These are phyloP conservation scores for Reticulitermes lucifugus DNA, from an alignment of 2,888 invertebrate genomes.

Conservation along the genomic window DNA sequence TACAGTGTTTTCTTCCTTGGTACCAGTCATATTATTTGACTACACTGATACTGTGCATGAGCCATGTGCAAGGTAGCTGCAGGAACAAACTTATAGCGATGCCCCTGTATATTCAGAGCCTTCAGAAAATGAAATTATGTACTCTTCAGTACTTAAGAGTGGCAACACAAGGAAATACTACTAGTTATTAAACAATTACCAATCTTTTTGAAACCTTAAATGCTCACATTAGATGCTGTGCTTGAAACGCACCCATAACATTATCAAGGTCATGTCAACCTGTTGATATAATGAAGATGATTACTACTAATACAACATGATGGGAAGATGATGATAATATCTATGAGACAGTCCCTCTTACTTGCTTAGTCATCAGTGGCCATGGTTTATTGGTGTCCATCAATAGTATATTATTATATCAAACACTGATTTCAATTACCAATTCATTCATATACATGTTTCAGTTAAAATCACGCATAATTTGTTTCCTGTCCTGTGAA, in stretches of 20 bases:
- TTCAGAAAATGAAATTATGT: neutral
- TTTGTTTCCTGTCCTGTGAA: neutral
- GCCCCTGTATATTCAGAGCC: neutral
- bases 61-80: neutral
- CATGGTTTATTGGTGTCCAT: slow-evolving; percentile 38
- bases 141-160: neutral
- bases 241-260: neutral
- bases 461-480: slow-evolving; percentile 27
- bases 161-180: neutral
- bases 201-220: neutral
- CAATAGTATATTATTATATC: slow-evolving; percentile 26
- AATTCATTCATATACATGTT: slow-evolving; percentile 14
- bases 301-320: neutral
- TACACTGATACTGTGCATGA: neutral
- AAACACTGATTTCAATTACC: slow-evolving; percentile 36
- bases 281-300: neutral
- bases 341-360: neutral
- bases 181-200: neutral
- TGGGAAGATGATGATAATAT: neutral
- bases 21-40: neutral
- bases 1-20: neutral
- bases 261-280: neutral
- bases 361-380: slow-evolving; percentile 28
- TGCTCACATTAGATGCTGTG: neutral
- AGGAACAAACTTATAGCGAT: neutral